Evolutionary conservation across 2,797 vertebrate species (phyloP), one percentile per base, ranked within the genome.

Genomic region (Staurois parvus): DNA sequence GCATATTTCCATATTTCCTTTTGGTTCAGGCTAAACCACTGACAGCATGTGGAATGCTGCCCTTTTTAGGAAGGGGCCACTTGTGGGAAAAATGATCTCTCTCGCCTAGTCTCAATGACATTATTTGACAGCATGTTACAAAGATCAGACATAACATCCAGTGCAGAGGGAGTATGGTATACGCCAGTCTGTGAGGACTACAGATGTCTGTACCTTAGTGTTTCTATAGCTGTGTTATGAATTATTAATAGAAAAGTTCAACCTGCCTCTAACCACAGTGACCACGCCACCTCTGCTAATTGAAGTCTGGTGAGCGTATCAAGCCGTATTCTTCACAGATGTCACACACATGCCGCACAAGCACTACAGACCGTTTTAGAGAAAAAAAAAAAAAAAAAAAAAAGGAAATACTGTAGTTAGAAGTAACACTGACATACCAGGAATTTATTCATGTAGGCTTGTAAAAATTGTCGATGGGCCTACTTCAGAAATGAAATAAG

Each of bases 21-120:
- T 52, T 52, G 48, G 48, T 52, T 52, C 17, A 52, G 17, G 15
- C 17, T 59, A 59, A 24, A n/a, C 19, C 52, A 59, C 52, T 48
- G 66, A 79, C 76, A 29, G 76, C 32, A n/a, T 32, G 66, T 78
- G 37, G 42, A 52, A 76, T 37, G 52, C 13, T 17, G 21, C 2
- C 28, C 62, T 42, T 29, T 34, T 29, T 79, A 68, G 8, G 21
- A 29, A 68, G 76, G 19, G 10, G 40, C 37, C 62, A 30, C 64
- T 68, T 29, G 76, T 28, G 76, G 24, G 21, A 59, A 79, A 79
- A 68, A 67, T 29, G 64, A 67, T 68, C 28, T 45, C 34, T 19
- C 26, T 68, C 76, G 30, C 48, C 26, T 79, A 28, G 76, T 68
- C 30, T 68, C 64, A 79, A 45, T 79, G 64, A 68, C 64, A 45